Evolutionary conservation across 1,140 invertebrate genomes (phyloP).

Genomic region (Apis laboriosa): DNA sequence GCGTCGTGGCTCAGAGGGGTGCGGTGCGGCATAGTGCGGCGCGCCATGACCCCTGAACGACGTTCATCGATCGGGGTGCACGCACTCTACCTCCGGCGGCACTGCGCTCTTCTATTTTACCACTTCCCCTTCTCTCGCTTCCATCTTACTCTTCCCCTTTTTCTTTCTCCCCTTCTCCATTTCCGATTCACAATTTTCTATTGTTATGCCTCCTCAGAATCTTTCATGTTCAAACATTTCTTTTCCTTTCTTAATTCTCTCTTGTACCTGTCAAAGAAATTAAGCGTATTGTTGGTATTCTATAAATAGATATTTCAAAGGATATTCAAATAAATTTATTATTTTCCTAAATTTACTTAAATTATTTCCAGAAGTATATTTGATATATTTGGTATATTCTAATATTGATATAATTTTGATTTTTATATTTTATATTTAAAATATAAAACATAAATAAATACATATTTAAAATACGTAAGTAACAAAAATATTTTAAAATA

Average conservation of each 20-base stretch:
- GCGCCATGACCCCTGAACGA: slow-evolving; percentile 62
- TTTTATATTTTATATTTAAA: no score
- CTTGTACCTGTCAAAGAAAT: neutral
- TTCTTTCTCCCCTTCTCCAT: neutral
- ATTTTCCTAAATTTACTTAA: no score
- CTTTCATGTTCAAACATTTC: neutral
- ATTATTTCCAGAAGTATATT: no score
- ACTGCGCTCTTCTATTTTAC: slow-evolving; percentile 9
- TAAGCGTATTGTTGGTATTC: neutral
- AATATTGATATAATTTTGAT: no score
- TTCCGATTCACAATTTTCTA: neutral
- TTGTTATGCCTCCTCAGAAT: neutral
- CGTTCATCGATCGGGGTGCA: slow-evolving; percentile 71
- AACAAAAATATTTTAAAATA: no score
- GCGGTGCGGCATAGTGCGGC: neutral
- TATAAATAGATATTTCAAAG: no score
- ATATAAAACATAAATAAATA: no score
- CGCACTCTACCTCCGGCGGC: slow-evolving; percentile 40
- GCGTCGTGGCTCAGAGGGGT: slow-evolving; percentile 12
- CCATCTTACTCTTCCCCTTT: neutral
- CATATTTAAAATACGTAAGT: no score
- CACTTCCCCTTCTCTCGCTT: neutral
- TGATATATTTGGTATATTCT: no score
- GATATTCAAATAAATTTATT: no score
- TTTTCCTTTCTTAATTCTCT: neutral